These are phyloP conservation scores for Papilio xuthus DNA, from an alignment of 1,140 invertebrate species.

Conservation along the genomic window DNA sequence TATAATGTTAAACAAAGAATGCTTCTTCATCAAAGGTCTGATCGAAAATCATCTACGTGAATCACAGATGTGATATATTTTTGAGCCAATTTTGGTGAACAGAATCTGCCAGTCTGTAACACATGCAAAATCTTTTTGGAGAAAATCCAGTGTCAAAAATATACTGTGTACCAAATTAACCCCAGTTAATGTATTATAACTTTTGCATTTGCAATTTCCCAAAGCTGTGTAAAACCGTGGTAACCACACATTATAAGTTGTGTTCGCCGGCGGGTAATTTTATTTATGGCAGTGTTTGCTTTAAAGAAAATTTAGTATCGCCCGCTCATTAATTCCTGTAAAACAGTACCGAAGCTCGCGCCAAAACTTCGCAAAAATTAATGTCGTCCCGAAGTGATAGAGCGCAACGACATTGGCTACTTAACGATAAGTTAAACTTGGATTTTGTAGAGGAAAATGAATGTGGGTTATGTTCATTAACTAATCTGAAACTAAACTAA, in stretches of 20 bases:
- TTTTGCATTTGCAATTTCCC: background rate
- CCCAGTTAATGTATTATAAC: background rate
- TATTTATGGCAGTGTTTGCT: conserved; percentile 54
- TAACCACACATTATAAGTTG: conserved; percentile 43
- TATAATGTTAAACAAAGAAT: background rate
- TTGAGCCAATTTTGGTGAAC: no score
- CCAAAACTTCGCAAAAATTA: conserved; percentile 14
- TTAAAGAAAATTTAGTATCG: conserved; percentile 29
- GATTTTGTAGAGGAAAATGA: background rate
- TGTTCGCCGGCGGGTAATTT: conserved; percentile 55
- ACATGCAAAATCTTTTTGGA: no score
- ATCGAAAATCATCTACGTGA: no score
- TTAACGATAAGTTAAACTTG: background rate
- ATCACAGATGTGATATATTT: no score
- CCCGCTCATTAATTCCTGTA: conserved; percentile 21
- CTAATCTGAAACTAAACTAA: no score
- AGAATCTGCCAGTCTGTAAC: no score
- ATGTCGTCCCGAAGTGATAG: background rate
- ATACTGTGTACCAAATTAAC: background rate
- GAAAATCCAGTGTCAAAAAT: no score
- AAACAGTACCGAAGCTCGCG: background rate
- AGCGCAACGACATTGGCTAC: background rate
- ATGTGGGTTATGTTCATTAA: background rate
- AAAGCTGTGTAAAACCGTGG: background rate
- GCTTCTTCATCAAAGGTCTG: no score